Evolutionary conservation across 2,888 invertebrate genomes (phyloP).

Genomic region (Diabrotica balteata): DNA sequence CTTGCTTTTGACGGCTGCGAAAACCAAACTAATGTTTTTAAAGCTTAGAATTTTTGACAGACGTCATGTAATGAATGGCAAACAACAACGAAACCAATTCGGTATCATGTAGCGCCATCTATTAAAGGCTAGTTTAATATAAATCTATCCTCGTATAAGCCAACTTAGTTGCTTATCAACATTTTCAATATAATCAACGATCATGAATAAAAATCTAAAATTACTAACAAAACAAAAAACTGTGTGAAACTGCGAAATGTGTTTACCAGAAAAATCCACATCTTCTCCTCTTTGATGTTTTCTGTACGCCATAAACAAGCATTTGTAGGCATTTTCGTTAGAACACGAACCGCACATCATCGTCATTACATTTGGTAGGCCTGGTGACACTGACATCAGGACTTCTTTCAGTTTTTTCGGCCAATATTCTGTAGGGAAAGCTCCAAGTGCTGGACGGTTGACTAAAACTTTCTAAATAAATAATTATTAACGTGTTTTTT

Average conservation of each 20-base stretch:
- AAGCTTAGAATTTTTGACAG: no score
- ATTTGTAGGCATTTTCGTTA: slow-evolving; percentile 96
- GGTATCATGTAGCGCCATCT: no score
- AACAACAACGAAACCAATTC: no score
- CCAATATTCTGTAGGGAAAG: slow-evolving; percentile 92
- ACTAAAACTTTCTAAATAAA: slow-evolving; percentile 73
- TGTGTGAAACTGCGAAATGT: not conserved
- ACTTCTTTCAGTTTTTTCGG: slow-evolving; percentile 76
- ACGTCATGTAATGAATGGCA: no score
- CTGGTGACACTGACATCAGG: slow-evolving; percentile 70
- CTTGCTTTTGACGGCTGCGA: no score
- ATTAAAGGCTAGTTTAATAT: no score
- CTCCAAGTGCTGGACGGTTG: slow-evolving; percentile 94
- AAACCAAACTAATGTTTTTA: no score
- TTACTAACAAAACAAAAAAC: not conserved
- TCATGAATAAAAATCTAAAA: no score
- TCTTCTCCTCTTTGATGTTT: slow-evolving; percentile 76
- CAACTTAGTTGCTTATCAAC: no score
- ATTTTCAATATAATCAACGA: no score
- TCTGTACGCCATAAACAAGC: slow-evolving; percentile 87
- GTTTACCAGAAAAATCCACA: slow-evolving; percentile 53
- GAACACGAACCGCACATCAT: slow-evolving; percentile 99
- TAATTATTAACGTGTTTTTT: not conserved
- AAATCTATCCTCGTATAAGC: no score
- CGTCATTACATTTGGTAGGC: slow-evolving; percentile 82